phyloP scores from a whole-genome alignment of 1,140 invertebrate genomes.

The Liolophura sinensis region DNA sequence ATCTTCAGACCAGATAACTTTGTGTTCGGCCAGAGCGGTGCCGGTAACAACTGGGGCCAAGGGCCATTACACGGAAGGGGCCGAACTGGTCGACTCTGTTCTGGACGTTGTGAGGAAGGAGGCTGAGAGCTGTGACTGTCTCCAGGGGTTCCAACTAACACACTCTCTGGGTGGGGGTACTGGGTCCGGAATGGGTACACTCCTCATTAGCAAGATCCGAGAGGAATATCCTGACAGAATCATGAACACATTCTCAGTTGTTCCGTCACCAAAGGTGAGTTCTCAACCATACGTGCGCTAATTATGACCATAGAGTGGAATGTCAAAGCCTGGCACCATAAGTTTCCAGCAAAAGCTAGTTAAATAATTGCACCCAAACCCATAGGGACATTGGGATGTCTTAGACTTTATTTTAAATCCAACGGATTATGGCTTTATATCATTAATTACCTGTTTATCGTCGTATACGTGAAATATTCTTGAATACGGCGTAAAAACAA shows the following conservation, averaged over 20 bases:
- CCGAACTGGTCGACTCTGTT: conserved; percentile 75
- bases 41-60: conserved; percentile 91
- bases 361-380: no score
- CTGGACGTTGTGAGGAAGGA: conserved; percentile 83
- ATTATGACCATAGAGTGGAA: background rate
- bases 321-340: background rate
- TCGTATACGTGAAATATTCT: no score
- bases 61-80: conserved; percentile 86
- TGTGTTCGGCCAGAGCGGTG: conserved; percentile 64
- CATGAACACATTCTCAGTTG: conserved; percentile 87
- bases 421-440: no score
- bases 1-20: conserved; percentile 59
- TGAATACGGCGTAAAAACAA: no score
- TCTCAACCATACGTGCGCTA: background rate
- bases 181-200: conserved; percentile 62
- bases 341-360: background rate
- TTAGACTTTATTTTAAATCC: background rate
- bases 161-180: conserved; percentile 68
- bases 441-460: background rate
- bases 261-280: conserved; percentile 81
- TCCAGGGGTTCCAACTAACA: conserved; percentile 75
- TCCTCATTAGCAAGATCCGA: conserved; percentile 63
- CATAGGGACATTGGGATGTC: background rate
- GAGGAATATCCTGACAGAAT: conserved; percentile 80
- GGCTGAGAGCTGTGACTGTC: conserved; percentile 80